Evolutionary conservation across 2,797 vertebrate genomes (phyloP), one percentile per base, ranked within the genome.

Genomic region (Sciurus vulgaris): DNA sequence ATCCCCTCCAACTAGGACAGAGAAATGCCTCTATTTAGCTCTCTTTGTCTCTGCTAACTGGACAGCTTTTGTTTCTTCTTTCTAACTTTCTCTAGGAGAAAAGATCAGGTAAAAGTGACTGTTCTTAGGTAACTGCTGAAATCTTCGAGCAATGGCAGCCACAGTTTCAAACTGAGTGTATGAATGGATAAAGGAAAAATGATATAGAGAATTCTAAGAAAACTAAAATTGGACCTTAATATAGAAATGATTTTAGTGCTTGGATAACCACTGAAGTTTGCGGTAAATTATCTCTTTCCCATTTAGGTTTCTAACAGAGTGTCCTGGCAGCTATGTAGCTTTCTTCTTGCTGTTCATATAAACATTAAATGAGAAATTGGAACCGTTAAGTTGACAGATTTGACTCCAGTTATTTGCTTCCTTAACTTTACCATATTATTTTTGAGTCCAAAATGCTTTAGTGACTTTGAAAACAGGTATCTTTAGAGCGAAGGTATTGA

Each of bases 211-310:
- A 78, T 33, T 73, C 38, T 72, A 87, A 91, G 76, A 74, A 89
- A 91, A 81, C 82, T 56, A 59, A 91, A 93, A 81, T 73, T 65
- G 51, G n/a, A 47, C 22, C 26, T 67, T 77, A 69, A 44, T 61
- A 81, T 24, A 73, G 72, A 93, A 79, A 96, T 86, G 7, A 93
- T 65, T 92, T 85, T 69, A 86, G 70, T 72, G 35, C 59, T 89
- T 70, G 63, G 18, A 33, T 88, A 63, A 77, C 11, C 47, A 67
- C 33, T 35, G 47, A 90, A 90, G 12, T 78, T 79, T 85, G 73
- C 7, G 47, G 14, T 33, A 30, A n/a, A 89, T 92, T 73, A 47
- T 44, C 24, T 63, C 41, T 51, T 77, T 85, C 65, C 24, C 35
- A 51, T 91, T 56, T 86, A 44, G 28, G 14, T 95, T 95, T 79